phyloP scores from a whole-genome alignment of 2,113 vertebrate species.

The Myotis brandtii region DNA sequence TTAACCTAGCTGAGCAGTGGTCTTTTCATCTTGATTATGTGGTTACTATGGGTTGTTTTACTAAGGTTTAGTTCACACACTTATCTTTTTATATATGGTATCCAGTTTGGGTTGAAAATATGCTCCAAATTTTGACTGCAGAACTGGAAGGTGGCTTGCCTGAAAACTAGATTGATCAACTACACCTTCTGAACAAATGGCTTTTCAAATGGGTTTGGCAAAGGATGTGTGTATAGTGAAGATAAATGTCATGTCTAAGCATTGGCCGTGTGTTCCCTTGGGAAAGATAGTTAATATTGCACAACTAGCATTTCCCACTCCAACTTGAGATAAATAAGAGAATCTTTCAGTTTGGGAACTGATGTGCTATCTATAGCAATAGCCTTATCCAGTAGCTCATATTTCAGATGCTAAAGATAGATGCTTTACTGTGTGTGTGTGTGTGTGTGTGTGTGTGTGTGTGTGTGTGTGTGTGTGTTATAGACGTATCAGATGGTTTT shows the following conservation, averaged over 20 bases:
- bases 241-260: conserved; percentile 42
- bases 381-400: neutral
- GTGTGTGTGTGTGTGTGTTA: no score
- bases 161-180: conserved; percentile 59
- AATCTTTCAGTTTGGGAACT: neutral
- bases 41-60: neutral
- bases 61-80: neutral
- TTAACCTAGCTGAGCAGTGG: neutral
- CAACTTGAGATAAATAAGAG: conserved; percentile 15
- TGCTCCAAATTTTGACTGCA: conserved; percentile 40
- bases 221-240: conserved; percentile 23
- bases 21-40: neutral
- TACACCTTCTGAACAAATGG: conserved; percentile 42
- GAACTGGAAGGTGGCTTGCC: conserved; percentile 28
- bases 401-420: conserved; percentile 42
- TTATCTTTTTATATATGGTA: neutral
- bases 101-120: neutral
- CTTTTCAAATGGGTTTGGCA: conserved; percentile 49
- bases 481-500: neutral
- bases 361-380: neutral
- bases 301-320: conserved; percentile 8
- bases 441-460: neutral
- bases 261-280: neutral
- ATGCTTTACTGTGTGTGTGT: neutral
- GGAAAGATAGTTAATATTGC: conserved; percentile 21